These are phyloP conservation scores for Alosa sapidissima DNA, from an alignment of 2,797 vertebrate genomes.

Conservation along the genomic window DNA sequence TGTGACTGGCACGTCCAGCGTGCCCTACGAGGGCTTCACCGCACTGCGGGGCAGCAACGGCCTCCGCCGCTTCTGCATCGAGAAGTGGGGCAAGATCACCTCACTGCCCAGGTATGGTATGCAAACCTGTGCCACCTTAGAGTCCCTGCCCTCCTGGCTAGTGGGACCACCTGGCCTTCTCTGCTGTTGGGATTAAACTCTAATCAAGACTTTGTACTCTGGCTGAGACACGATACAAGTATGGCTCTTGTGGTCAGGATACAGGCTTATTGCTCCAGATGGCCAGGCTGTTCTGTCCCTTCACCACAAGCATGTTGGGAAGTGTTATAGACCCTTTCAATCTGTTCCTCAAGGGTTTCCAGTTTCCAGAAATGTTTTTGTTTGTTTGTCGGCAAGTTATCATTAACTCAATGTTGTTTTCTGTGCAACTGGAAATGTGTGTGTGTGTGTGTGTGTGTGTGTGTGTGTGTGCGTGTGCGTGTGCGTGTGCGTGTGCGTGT, in stretches of 20 bases:
- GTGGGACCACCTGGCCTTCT: background rate
- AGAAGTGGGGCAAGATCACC: constrained; percentile 89
- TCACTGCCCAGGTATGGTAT: constrained; percentile 81
- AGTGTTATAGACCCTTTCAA: too few species aligned
- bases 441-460: too few species aligned
- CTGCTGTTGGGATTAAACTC: background rate
- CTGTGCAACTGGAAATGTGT: too few species aligned
- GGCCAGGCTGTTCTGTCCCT: background rate
- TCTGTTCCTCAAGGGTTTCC: too few species aligned
- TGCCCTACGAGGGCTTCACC: constrained; percentile 85
- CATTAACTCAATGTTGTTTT: too few species aligned
- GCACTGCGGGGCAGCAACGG: constrained; percentile 86
- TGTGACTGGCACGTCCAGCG: constrained; percentile 85
- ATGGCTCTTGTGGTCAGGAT: background rate
- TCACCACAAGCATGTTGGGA: background rate
- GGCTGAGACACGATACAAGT: background rate
- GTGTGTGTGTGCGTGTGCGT: too few species aligned
- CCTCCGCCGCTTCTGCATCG: constrained; percentile 87
- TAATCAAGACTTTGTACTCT: background rate
- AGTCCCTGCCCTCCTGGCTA: background rate
- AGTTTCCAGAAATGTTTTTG: too few species aligned
- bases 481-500: too few species aligned
- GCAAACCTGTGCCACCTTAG: background rate
- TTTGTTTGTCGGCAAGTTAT: too few species aligned
- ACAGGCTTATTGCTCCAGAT: background rate